Evolutionary conservation across 1,140 invertebrate species (phyloP).

Genomic region (Macrobrachium rosenbergii): DNA sequence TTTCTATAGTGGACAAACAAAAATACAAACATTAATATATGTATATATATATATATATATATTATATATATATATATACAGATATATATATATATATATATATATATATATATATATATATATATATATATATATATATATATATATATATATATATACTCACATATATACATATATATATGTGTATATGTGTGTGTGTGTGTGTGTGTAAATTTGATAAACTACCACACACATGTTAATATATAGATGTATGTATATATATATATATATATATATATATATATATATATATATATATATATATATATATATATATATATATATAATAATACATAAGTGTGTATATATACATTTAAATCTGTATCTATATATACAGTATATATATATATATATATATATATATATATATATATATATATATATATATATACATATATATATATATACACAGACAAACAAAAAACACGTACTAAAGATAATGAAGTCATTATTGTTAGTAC

Average conservation of each 20-base stretch:
- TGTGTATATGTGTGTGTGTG: too few species aligned
- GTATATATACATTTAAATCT: background rate
- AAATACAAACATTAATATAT: background rate
- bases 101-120: background rate
- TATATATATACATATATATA: background rate
- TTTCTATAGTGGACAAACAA: too few species aligned
- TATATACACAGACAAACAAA: background rate
- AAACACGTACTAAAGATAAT: background rate
- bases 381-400: too few species aligned
- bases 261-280: background rate
- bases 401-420: conserved; percentile 7
- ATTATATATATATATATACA: background rate
- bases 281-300: background rate
- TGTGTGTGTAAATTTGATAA: background rate
- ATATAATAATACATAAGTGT: too few species aligned
- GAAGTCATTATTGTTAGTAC: too few species aligned
- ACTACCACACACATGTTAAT: too few species aligned
- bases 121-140: conserved; percentile 12
- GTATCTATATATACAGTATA: background rate
- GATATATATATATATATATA: background rate
- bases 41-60: background rate
- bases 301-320: background rate
- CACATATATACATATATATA: background rate
- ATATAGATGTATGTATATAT: background rate
- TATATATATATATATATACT: background rate